phyloP scores from a whole-genome alignment of 2,113 vertebrate species.

The Cavia aperea region DNA sequence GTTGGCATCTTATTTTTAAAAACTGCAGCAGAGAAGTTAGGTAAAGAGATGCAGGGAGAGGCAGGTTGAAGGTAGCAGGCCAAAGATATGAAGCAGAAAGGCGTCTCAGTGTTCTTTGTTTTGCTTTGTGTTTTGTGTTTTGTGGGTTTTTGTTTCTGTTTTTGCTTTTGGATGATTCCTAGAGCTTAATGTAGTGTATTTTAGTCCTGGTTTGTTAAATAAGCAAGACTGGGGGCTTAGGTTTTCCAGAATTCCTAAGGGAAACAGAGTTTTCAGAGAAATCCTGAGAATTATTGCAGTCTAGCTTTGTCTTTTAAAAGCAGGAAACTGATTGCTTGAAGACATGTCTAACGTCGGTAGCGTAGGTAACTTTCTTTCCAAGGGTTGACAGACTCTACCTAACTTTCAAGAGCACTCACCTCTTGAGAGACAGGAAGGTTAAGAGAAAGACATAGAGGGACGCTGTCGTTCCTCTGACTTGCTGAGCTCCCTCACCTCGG shows the following conservation, averaged over 20 bases:
- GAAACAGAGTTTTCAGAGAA: not conserved
- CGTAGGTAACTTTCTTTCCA: not conserved
- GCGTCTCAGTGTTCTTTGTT: not conserved
- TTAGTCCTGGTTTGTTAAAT: not conserved
- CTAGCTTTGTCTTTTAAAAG: not conserved
- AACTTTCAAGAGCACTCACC: not conserved
- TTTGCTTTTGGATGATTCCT: not conserved
- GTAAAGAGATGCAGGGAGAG: not conserved
- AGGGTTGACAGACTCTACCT: not conserved
- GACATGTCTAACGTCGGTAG: not conserved
- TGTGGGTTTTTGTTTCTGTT: no score
- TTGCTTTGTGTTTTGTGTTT: no score
- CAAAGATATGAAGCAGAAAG: not conserved
- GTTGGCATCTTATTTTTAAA: not conserved
- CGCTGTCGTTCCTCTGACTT: not conserved
- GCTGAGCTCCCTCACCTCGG: not conserved
- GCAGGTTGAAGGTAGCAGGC: not conserved
- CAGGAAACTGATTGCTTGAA: not conserved
- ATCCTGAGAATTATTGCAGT: not conserved
- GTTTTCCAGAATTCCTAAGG: conserved; percentile 24
- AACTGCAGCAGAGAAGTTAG: not conserved
- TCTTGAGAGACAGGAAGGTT: not conserved
- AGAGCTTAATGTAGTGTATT: not conserved
- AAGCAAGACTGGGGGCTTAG: not conserved
- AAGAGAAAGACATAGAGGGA: not conserved